phyloP scores from a whole-genome alignment of 2,888 invertebrate species.

The Halictus ligatus region DNA sequence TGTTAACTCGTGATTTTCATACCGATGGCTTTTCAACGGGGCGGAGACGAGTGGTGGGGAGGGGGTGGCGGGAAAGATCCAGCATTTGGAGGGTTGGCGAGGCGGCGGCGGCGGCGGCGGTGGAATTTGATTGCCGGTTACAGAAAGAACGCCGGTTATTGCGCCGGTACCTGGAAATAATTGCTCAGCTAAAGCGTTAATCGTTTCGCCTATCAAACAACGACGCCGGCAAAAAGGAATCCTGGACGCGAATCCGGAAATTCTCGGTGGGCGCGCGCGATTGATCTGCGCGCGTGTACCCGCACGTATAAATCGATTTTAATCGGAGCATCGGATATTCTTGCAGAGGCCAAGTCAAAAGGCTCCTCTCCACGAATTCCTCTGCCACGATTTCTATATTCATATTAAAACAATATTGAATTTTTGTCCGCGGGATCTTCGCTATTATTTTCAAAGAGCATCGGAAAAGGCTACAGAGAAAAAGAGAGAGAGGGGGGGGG shows the following conservation, averaged over 20 bases:
- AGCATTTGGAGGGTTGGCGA: slow-evolving; percentile 1
- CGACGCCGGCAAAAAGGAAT: slow-evolving; percentile 8
- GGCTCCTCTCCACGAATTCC: slow-evolving; percentile 6
- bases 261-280: not conserved
- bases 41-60: not conserved
- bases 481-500: not conserved
- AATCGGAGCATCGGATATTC: slow-evolving; percentile 49
- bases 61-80: not conserved
- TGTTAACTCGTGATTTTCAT: not conserved
- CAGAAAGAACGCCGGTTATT: slow-evolving; percentile 59
- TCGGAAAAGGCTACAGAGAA: not conserved
- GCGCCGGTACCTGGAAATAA: slow-evolving; percentile 58
- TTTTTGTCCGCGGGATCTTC: not conserved
- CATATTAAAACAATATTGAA: slow-evolving; percentile 13
- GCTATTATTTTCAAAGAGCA: not conserved
- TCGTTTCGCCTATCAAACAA: slow-evolving; percentile 56
- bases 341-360: slow-evolving; percentile 20
- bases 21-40: not conserved
- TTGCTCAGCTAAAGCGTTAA: slow-evolving; percentile 60
- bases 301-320: slow-evolving; percentile 40
- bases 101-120: slow-evolving; percentile 18
- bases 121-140: slow-evolving; percentile 59
- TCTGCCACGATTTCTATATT: slow-evolving; percentile 3
- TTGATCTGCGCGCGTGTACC: slow-evolving; percentile 1
- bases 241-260: slow-evolving; percentile 9